phyloP scores from a whole-genome alignment of 2,888 invertebrate genomes.

The Portevinia maculata region DNA sequence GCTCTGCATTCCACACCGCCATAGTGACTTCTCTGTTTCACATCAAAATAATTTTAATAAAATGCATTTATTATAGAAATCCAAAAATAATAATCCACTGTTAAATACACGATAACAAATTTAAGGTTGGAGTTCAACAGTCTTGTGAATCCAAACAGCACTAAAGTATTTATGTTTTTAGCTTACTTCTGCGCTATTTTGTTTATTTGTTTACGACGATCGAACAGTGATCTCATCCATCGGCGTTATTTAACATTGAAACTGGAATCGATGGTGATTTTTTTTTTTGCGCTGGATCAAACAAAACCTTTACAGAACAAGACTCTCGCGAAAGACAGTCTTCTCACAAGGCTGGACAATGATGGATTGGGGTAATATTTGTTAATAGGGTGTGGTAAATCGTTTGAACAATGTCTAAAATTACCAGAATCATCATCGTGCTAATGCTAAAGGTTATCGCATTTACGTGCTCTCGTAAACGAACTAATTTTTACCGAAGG shows the following conservation, averaged over 20 bases:
- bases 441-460: slow-evolving; percentile 10
- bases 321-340: slow-evolving; percentile 3
- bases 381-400: slow-evolving; percentile 50
- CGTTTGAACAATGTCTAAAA: slow-evolving; percentile 29
- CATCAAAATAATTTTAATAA: slow-evolving; percentile 29
- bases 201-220: slow-evolving; percentile 41
- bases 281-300: slow-evolving; percentile 40
- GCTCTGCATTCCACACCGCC: slow-evolving; percentile 21
- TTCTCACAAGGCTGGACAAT: slow-evolving; percentile 44
- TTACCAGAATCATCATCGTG: slow-evolving; percentile 16
- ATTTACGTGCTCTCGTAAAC: slow-evolving; percentile 1
- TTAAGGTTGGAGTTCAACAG: slow-evolving; percentile 56
- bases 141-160: slow-evolving; percentile 57
- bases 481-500: slow-evolving; percentile 38
- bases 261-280: slow-evolving; percentile 43
- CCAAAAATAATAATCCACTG: not conserved
- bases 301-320: slow-evolving; percentile 17
- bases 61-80: slow-evolving; percentile 28
- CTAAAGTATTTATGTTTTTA: slow-evolving; percentile 21
- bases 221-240: slow-evolving; percentile 67
- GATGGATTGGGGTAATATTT: slow-evolving; percentile 55
- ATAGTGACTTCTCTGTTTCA: slow-evolving; percentile 15
- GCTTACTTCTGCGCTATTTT: slow-evolving; percentile 60
- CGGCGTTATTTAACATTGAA: slow-evolving; percentile 61
- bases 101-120: slow-evolving; percentile 33